A percentile compares a stretch with the other conserved stretches of the same genome.
Conservation (phyloP, 2,113 vertebrate genomes). For the Picathartes gymnocephalus region DNA sequence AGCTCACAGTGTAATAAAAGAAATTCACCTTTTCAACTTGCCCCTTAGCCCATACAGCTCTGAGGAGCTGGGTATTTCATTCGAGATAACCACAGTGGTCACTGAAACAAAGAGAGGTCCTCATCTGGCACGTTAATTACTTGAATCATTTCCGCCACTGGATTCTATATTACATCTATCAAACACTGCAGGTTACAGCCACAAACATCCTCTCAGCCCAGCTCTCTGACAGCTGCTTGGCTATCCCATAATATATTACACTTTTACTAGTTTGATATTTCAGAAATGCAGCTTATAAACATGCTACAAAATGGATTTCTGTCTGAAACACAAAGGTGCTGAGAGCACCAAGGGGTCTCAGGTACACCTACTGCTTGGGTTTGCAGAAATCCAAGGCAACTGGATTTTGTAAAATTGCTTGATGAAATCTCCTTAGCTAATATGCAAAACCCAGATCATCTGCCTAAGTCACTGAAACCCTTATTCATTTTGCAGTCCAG, state of each 20-base stretch:
- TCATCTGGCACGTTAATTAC: neutral
- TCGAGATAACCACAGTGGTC: neutral
- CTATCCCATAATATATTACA: neutral
- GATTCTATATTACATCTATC: neutral
- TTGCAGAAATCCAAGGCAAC: neutral
- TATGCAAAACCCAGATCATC: neutral
- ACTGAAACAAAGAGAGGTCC: neutral
- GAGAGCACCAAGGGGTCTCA: neutral
- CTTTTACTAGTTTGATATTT: neutral
- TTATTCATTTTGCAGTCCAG: neutral
- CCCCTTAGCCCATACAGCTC: neutral
- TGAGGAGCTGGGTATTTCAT: neutral
- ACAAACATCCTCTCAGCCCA: neutral
- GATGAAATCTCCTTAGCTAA: neutral
- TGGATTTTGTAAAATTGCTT: neutral
- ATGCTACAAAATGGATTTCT: neutral
- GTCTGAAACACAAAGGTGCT: neutral
- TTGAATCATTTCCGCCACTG: neutral
- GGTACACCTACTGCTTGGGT: neutral
- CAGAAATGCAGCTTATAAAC: neutral
- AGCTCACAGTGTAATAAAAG: neutral
- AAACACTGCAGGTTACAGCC: neutral
- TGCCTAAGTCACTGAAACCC: neutral
- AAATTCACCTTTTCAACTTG: neutral
- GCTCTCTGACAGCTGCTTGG: neutral